These are phyloP conservation scores for Morelia viridis DNA, from an alignment of 2,797 vertebrate genomes.

Conservation along the genomic window DNA sequence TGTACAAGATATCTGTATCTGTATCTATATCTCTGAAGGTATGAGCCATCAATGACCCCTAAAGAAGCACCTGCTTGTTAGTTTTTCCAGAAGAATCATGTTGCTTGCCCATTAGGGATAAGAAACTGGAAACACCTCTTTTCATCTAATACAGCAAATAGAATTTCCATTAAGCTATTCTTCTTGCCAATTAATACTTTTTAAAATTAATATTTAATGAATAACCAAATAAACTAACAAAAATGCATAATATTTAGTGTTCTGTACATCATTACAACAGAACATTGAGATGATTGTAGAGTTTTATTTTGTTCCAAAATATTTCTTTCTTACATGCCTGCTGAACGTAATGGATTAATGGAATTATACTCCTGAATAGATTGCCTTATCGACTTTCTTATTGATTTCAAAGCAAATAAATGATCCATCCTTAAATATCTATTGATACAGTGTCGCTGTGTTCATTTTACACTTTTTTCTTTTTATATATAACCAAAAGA, in stretches of 20 bases:
- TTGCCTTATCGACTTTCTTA: background rate
- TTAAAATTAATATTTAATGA: constrained; percentile 40
- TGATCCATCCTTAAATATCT: background rate
- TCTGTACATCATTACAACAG: background rate
- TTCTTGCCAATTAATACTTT: constrained; percentile 11
- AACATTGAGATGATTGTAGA: background rate
- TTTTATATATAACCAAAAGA: background rate
- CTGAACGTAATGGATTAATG: background rate
- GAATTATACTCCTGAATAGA: background rate
- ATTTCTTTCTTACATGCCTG: background rate
- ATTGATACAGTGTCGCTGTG: background rate
- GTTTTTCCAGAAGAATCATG: too few relatives aligned
- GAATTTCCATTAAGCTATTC: constrained; percentile 6
- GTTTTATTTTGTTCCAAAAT: background rate
- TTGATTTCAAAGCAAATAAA: background rate
- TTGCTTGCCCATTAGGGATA: background rate
- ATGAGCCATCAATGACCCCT: background rate
- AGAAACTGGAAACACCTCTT: background rate
- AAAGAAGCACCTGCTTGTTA: background rate
- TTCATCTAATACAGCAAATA: background rate
- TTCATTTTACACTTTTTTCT: background rate
- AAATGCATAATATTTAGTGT: constrained; percentile 26
- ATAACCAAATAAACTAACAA: constrained; percentile 4
- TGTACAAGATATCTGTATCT: background rate
- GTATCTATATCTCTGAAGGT: background rate